Conservation (phyloP, 2,888 invertebrate species). For the Zele albiditarsus region DNA sequence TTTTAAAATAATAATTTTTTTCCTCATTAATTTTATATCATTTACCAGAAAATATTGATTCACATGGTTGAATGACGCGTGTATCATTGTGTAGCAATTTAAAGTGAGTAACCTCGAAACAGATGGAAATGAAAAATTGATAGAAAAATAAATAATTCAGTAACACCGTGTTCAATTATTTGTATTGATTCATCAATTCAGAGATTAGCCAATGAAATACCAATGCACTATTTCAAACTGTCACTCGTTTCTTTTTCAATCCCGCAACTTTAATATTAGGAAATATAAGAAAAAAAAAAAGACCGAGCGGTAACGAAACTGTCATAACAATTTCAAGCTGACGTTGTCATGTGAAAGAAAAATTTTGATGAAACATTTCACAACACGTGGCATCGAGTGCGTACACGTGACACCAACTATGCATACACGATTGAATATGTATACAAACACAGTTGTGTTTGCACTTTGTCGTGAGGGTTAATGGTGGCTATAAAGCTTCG, state of each 20-base stretch:
- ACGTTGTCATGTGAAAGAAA: neutral
- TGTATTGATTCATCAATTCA: neutral
- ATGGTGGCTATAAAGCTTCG: neutral
- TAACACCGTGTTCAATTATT: neutral
- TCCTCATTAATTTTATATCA: no score
- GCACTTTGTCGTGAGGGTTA: neutral
- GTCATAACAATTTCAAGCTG: neutral
- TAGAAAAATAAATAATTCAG: neutral
- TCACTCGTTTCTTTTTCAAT: neutral
- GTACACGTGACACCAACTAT: neutral
- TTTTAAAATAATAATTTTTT: no score
- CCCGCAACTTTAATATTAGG: neutral
- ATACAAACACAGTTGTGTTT: neutral
- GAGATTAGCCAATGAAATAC: neutral
- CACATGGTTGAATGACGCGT: no score
- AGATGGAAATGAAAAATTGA: neutral
- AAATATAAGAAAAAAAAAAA: neutral
- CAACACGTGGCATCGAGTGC: neutral
- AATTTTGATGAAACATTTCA: neutral
- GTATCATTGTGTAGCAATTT: no score
- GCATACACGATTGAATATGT: conserved; percentile 6
- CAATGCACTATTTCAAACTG: neutral
- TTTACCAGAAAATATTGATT: neutral
- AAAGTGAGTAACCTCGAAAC: neutral
- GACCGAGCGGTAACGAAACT: neutral